Base-by-base conservation (phyloP, 2,797 vertebrate species). In the Pteropus rufus region DNA sequence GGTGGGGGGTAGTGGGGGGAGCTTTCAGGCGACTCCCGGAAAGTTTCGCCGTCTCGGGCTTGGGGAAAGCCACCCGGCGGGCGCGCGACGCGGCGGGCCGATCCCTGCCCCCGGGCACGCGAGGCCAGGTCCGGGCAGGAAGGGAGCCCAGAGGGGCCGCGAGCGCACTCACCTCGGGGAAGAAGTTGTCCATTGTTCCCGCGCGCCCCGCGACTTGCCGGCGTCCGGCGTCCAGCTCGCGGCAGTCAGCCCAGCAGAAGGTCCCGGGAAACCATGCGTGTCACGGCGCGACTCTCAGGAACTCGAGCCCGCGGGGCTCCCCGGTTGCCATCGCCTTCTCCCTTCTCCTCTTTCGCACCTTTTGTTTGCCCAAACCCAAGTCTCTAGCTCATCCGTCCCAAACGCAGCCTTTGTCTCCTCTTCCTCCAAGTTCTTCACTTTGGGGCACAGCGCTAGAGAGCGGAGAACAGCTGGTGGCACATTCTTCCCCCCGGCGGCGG, bases 141-240 rank as follows among this genome's bases (percentile, higher is more conserved):
- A 60, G 31, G 18, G 39, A 67, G 62, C 75, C 62, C 46, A 5
- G 19, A 82, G 4, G n/a, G 26, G 12, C 49, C 46, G 12, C 39
- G 23, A 10, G 65, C 46, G 72, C 73, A 94, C 98, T 99, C 98
- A 99, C 99, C 99, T 99, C 99, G 0, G 98, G 98, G 97, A 99
- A 99, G 98, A 99, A 99, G 96, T 98, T 99, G 83, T 99, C 99
- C 99, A 99, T 99, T 70, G 95, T 96, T 97, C 98, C 89, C 5
- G 86, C 94, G 94, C 81, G 56, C 58, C 44, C 46, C 73, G 70
- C 75, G 36, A 36, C 82, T 65, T 79, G 82, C 98, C 86, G 14
- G 54, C 24, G 89, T 52, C 72, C 77, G 62, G 79, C 87, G 76
- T 54, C 58, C 94, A 21, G 93, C 90, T 86, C 73, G 88, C 76